These are phyloP conservation scores for Engraulis encrasicolus DNA, from an alignment of 2,113 vertebrate genomes.

Conservation along the genomic window DNA sequence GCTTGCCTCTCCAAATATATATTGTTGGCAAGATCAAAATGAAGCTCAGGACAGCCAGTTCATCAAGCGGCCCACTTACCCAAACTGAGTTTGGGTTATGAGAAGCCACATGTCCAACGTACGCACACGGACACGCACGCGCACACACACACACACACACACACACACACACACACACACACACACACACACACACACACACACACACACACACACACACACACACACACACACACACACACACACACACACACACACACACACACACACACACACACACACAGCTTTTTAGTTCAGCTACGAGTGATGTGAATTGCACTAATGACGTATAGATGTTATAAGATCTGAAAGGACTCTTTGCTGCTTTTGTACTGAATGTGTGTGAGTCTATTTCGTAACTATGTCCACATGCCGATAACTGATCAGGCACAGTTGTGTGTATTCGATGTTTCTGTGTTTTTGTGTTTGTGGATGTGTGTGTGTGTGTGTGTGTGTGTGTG, in stretches of 20 bases:
- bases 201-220: neutral
- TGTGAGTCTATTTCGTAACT: slow-evolving; percentile 24
- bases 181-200: too few species aligned
- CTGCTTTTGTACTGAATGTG: slow-evolving; percentile 9
- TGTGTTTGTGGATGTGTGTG: neutral
- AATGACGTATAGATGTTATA: slow-evolving; percentile 28
- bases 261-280: neutral
- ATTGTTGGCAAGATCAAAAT: neutral
- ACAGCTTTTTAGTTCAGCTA: neutral
- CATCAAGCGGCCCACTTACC: neutral
- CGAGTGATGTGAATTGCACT: neutral
- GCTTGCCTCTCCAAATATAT: neutral
- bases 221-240: neutral
- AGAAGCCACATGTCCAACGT: neutral
- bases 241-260: neutral
- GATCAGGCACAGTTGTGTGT: slow-evolving; percentile 30
- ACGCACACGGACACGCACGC: neutral
- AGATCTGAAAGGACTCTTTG: slow-evolving; percentile 24
- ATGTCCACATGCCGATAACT: slow-evolving; percentile 19
- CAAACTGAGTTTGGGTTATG: neutral
- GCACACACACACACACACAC: neutral
- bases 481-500: slow-evolving; percentile 11
- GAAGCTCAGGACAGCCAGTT: neutral
- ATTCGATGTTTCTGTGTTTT: neutral
- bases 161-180: too few species aligned